These are phyloP conservation scores for Larimichthys crocea DNA, from an alignment of 2,113 vertebrate species.

Conservation along the genomic window DNA sequence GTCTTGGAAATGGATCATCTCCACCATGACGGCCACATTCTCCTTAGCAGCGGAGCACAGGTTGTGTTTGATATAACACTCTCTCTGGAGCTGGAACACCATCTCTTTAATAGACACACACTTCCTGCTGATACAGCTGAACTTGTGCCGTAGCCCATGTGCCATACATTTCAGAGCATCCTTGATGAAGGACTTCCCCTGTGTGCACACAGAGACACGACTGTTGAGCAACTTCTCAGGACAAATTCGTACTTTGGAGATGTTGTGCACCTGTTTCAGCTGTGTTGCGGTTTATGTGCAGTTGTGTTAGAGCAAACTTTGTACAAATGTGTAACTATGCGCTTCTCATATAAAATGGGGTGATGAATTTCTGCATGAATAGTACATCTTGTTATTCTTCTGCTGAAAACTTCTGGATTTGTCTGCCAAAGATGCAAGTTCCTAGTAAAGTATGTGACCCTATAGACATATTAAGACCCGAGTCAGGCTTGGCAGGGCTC, in stretches of 20 bases:
- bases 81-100: constrained; percentile 97
- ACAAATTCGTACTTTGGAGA: constrained; percentile 10
- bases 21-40: constrained; percentile 95
- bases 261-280: constrained; percentile 19
- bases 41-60: constrained; percentile 96
- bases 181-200: constrained; percentile 99
- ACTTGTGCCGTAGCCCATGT: constrained; percentile 94
- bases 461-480: constrained; percentile 66
- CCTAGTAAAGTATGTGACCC: constrained; percentile 42
- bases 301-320: background rate
- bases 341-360: background rate
- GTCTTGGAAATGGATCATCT: constrained; percentile 99
- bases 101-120: constrained; percentile 98
- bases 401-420: constrained; percentile 23
- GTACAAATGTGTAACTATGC: constrained; percentile 6
- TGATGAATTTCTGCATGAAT: constrained; percentile 7
- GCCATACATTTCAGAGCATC: constrained; percentile 98
- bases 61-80: constrained; percentile 97
- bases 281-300: background rate
- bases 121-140: constrained; percentile 98
- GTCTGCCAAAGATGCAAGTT: constrained; percentile 47
- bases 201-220: constrained; percentile 61
- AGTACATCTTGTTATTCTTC: constrained; percentile 12
- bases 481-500: constrained; percentile 59
- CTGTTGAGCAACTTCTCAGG: background rate